Evolutionary conservation across 2,113 vertebrate genomes (phyloP).

Genomic region (Piprites chloris): DNA sequence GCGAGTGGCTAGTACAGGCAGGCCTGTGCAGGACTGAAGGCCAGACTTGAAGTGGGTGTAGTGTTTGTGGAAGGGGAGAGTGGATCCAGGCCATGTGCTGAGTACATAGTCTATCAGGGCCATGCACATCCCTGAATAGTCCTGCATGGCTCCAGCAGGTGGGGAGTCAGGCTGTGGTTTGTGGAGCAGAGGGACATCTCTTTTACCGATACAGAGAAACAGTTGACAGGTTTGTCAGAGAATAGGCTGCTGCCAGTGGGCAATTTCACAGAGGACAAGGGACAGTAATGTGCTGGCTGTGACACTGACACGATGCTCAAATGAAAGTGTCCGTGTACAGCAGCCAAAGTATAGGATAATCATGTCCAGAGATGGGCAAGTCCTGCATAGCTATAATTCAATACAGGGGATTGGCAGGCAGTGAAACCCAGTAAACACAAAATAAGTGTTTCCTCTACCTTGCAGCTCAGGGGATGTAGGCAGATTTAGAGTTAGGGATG

Average conservation of each 20-base stretch:
- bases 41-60: neutral
- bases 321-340: neutral
- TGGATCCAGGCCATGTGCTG: neutral
- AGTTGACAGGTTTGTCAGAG: neutral
- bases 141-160: rapidly evolving
- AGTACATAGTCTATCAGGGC: neutral
- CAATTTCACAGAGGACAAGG: neutral
- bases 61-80: neutral
- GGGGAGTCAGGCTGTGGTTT: neutral
- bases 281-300: neutral
- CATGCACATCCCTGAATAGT: neutral
- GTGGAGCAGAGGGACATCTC: neutral
- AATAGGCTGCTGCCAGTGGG: neutral
- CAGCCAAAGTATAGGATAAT: neutral
- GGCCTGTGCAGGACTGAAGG: neutral
- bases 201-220: neutral
- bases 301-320: neutral
- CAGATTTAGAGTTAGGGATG: neutral
- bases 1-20: neutral
- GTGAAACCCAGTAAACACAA: neutral
- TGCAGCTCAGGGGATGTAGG: neutral
- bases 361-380: neutral
- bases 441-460: neutral
- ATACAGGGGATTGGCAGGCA: neutral
- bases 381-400: neutral